Percentiles rank a stretch among this genome's conserved stretches.
phyloP scores from a whole-genome alignment of 2,113 vertebrate species.

The Alexandromys fortis region DNA sequence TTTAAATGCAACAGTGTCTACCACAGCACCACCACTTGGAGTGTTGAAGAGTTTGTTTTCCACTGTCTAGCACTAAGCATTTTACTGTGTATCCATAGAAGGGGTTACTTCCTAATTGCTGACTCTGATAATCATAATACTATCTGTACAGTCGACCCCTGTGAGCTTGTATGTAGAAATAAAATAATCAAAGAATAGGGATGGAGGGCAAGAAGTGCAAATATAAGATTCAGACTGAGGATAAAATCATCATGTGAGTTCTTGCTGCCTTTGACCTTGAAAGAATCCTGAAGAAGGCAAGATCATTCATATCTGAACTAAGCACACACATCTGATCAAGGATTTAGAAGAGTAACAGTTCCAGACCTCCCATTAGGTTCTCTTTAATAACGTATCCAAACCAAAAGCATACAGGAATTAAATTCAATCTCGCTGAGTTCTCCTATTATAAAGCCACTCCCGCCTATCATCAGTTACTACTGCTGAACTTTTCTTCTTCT shows the following conservation, averaged over 20 bases:
- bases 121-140: background rate
- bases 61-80: background rate
- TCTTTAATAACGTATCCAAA: background rate
- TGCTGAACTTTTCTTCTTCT: background rate
- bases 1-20: background rate
- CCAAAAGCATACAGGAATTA: background rate
- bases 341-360: background rate
- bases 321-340: background rate
- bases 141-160: background rate
- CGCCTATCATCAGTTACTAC: background rate
- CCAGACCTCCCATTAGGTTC: background rate
- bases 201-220: background rate
- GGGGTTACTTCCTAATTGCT: background rate
- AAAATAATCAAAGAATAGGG: background rate
- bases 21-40: background rate
- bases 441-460: background rate
- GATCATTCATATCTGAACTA: background rate
- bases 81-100: background rate
- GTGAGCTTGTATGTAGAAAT: background rate
- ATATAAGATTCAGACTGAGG: background rate
- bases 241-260: background rate
- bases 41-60: slow-evolving; percentile 24
- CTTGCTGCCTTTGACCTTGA: background rate
- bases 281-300: background rate
- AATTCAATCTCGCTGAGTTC: background rate